Evolutionary conservation across 1,140 invertebrate genomes (phyloP).

Genomic region (Calephelis nemesis): DNA sequence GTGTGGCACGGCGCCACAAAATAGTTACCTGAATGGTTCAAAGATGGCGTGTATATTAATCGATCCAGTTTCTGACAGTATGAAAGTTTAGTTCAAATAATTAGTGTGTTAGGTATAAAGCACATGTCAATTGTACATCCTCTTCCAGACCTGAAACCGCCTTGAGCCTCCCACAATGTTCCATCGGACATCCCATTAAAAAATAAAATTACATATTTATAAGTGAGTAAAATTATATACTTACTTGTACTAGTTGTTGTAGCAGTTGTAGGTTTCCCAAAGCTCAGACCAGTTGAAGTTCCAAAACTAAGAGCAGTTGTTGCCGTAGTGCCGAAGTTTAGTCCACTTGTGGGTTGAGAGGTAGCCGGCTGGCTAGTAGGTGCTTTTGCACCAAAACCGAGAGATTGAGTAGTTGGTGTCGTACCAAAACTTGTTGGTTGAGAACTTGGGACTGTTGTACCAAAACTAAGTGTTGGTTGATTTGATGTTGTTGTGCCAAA

Average conservation of each 20-base stretch:
- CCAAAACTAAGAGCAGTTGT: conserved; percentile 32
- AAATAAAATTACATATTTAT: neutral
- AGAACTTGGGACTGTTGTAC: conserved; percentile 12
- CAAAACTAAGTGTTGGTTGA: conserved; percentile 35
- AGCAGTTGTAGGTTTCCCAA: conserved; percentile 39
- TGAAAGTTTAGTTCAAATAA: too few species aligned
- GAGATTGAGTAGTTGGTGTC: conserved; percentile 23
- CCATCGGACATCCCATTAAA: too few species aligned
- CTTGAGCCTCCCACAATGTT: too few species aligned
- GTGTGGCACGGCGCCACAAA: too few species aligned
- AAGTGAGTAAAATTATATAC: conserved; percentile 4
- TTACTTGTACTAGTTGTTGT: conserved; percentile 32
- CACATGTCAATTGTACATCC: too few species aligned
- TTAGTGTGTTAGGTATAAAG: too few species aligned
- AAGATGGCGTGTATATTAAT: too few species aligned
- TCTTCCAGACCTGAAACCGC: too few species aligned
- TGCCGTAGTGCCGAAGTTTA: conserved; percentile 43
- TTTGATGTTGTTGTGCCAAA: conserved; percentile 29
- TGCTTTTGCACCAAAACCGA: conserved; percentile 27
- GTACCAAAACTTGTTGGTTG: conserved; percentile 33
- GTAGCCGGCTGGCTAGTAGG: conserved; percentile 19
- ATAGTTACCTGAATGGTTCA: too few species aligned
- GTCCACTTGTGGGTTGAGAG: conserved; percentile 28
- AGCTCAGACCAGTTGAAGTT: conserved; percentile 33
- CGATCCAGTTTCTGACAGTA: too few species aligned